These are phyloP conservation scores for Anguilla marmorata DNA, from an alignment of 2,797 vertebrate genomes.

Conservation along the genomic window DNA sequence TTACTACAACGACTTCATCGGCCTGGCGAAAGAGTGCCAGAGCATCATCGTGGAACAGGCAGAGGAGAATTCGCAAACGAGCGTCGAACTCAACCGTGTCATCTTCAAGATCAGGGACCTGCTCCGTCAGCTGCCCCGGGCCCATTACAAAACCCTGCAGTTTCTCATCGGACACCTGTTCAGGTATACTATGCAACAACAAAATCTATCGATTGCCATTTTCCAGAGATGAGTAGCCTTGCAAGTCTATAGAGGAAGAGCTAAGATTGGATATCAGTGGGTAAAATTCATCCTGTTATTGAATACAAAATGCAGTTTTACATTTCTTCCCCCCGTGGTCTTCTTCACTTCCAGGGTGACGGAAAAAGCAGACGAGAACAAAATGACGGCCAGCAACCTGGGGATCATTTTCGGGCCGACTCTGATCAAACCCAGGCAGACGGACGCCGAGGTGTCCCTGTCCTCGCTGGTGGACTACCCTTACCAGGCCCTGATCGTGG, in stretches of 20 bases:
- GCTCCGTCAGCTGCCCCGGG: conserved; percentile 81
- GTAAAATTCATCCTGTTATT: not conserved
- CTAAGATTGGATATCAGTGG: not conserved
- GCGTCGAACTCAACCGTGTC: conserved; percentile 80
- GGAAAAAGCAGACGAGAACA: conserved; percentile 91
- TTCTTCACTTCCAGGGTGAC: conserved; percentile 75
- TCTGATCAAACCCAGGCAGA: conserved; percentile 86
- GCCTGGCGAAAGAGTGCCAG: conserved; percentile 91
- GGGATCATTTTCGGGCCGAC: conserved; percentile 97
- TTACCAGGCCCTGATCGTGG: conserved; percentile 89
- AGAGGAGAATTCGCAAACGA: conserved; percentile 65
- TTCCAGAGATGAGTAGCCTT: not conserved
- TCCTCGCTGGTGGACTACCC: conserved; percentile 96
- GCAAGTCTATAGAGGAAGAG: not conserved
- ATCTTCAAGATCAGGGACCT: conserved; percentile 89
- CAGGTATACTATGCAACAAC: conserved; percentile 69
- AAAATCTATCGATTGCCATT: not conserved
- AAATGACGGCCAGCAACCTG: conserved; percentile 96
- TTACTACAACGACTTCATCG: conserved; percentile 92
- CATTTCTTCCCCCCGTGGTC: not conserved
- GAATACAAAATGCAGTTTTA: not conserved
- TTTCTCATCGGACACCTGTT: conserved; percentile 88
- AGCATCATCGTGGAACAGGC: conserved; percentile 77
- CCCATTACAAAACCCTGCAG: conserved; percentile 88
- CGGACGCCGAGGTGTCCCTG: conserved; percentile 86